Conservation (phyloP, 1,140 invertebrate species). For the Drosophila pachea region DNA sequence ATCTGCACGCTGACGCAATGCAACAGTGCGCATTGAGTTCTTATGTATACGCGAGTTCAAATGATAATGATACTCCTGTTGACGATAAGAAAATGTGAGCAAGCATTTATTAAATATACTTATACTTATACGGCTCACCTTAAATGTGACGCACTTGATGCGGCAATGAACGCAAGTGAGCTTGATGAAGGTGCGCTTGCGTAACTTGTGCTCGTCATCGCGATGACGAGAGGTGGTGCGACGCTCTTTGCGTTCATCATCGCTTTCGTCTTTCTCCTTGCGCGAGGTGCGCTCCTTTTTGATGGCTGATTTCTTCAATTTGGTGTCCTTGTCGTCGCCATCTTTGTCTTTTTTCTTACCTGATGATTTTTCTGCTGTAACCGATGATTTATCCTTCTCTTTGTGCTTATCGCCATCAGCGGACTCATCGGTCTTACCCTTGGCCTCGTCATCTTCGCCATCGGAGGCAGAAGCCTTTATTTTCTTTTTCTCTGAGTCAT, state of each 20-base stretch:
- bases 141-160: constrained; percentile 86
- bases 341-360: constrained; percentile 76
- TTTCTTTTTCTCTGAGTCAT: constrained; percentile 73
- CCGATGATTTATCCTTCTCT: constrained; percentile 54
- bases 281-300: constrained; percentile 64
- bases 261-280: constrained; percentile 66
- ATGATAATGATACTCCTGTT: constrained; percentile 85
- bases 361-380: constrained; percentile 49
- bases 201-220: constrained; percentile 66
- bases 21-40: constrained; percentile 85
- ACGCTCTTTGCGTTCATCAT: constrained; percentile 65
- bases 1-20: constrained; percentile 85
- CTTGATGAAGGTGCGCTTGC: constrained; percentile 82
- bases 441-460: constrained; percentile 76
- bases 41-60: constrained; percentile 85
- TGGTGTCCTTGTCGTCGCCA: constrained; percentile 62
- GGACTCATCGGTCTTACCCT: constrained; percentile 49
- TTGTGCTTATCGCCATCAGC: constrained; percentile 55
- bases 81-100: not conserved
- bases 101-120: not conserved
- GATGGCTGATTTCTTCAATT: constrained; percentile 58
- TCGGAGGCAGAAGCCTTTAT: constrained; percentile 78
- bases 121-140: constrained; percentile 77
- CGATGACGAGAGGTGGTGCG: constrained; percentile 60
- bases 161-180: constrained; percentile 87